Base-by-base conservation (phyloP, 2,888 invertebrate genomes). In the Campopleginae sp. region DNA sequence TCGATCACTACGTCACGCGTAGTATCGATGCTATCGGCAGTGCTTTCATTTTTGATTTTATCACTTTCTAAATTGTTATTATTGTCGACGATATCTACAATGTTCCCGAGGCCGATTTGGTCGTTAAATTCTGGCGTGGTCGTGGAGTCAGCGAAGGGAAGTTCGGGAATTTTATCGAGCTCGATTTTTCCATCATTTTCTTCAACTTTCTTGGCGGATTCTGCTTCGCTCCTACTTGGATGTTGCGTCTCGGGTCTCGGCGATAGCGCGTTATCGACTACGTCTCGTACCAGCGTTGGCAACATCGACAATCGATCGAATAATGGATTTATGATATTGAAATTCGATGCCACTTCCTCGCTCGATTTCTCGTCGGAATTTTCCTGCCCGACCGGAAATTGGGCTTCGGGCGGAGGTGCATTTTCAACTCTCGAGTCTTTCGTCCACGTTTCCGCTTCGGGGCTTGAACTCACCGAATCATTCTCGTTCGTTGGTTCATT, bases 261-360 rank as follows among this genome's bases (percentile, higher is more conserved):
- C n/a, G 70, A 78, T 17, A 78, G 23, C 44, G 74, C 42, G n/a
- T 78, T 72, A 44, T 23, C 71, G 44, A 85, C 80, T 3, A 80
- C n/a, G 74, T 72, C 77, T 65, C 81, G 71, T n/a, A 83, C 76
- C 19, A 79, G 51, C 19, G 77, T 66, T 31, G 80, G 65, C 7
- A 85, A 42, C 42, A 46, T 78, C 17, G 81, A 85, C 7, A 71
- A 23, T 27, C 84, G 79, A 76, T 38, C 77, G 82, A 85, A 84
- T 63, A 84, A 63, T 19, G 82, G 79, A 66, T 76, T 84, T 68
- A 82, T 76, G 19, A 86, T 68, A 66, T 82, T 82, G 31, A 66
- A 19, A 75, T 66, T 77, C 17, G n/a, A 33, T 1, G 51, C 46
- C 42, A n/a, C 77, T 79, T 88, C 86, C 19, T 86, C 87, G 42